Evolutionary conservation across 1,140 invertebrate species (phyloP), one percentile per base, ranked within the genome.

Genomic region (Heliothis virescens): DNA sequence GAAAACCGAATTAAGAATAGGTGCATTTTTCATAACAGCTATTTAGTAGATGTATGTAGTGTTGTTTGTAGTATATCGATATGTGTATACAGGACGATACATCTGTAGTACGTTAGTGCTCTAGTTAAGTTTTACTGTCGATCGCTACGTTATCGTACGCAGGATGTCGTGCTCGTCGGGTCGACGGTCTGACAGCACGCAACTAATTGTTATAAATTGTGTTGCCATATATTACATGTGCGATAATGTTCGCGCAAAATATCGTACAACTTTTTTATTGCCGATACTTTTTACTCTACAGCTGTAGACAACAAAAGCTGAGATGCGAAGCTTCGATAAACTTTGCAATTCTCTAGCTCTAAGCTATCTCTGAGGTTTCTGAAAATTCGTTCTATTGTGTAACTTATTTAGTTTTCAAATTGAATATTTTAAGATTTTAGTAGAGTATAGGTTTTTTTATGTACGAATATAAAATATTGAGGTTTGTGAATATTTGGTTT

Each of bases 151-250:
- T 88, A 87, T 88, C 84, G 83, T 72, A 83, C 85, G 86, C 87
- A 92, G 89, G 91, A 92, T 90, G 91, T 91, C 89, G 86, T 82
- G 72, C 81, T 79, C 80, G 80, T 21, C 86, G 91, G 90, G 90
- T 91, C 91, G 89, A 86, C 88, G 91, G 79, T 90, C 89, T 86
- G 90, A 87, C 89, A 86, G 84, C 79, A 81, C 86, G 80, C 77
- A 86, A 83, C 85, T 90, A 92, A 89, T 90, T 91, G 85, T 89
- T 91, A 89, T 86, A 90, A 90, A 90, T 90, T 90, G 86, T 86
- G 82, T 84, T 83, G 75, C 50, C 50, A 72, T 67, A 69, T 76
- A 41, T 76, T 79, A 75, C 15, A 52, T 12, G n/a, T 18, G 29
- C 16, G 72, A 62, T 72, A 78, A 75, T 75, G 57, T 52, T 52